Evolutionary conservation across 2,888 invertebrate species (phyloP).

Genomic region (Drosophila subquinaria): DNA sequence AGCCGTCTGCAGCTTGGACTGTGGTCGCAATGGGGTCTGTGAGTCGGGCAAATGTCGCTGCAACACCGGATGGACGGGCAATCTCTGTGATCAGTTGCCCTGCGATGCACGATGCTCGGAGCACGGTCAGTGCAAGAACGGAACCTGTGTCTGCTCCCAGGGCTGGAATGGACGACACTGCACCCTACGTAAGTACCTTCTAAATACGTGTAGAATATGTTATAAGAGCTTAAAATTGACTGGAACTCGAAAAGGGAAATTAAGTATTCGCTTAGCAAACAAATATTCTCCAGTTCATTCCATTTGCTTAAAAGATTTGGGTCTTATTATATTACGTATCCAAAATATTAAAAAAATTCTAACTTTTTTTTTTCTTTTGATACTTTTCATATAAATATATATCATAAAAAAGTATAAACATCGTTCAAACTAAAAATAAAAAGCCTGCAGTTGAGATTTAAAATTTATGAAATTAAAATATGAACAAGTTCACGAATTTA

Average conservation of each 20-base stretch:
- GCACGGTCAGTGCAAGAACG: constrained; percentile 98
- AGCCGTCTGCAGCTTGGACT: constrained; percentile 97
- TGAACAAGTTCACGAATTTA: no score
- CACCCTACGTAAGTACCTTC: constrained; percentile 93
- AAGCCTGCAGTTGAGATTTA: no score
- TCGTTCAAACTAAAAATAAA: no score
- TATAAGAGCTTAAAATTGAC: neutral
- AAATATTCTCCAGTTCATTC: no score
- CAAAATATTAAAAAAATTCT: no score
- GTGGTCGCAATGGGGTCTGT: constrained; percentile 97
- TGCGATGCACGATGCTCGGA: constrained; percentile 97
- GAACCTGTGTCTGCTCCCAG: constrained; percentile 98
- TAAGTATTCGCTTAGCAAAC: no score
- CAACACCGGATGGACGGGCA: constrained; percentile 96
- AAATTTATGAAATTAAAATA: no score
- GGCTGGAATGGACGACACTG: constrained; percentile 99
- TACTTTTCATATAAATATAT: no score
- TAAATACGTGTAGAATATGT: neutral
- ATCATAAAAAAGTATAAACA: no score
- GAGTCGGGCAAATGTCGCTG: constrained; percentile 96
- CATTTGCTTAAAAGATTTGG: no score
- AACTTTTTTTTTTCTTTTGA: no score
- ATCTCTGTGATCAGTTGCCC: constrained; percentile 95
- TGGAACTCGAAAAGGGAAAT: neutral
- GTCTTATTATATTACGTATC: no score